phyloP scores from a whole-genome alignment of 1,140 invertebrate species.

The Tribolium castaneum region DNA sequence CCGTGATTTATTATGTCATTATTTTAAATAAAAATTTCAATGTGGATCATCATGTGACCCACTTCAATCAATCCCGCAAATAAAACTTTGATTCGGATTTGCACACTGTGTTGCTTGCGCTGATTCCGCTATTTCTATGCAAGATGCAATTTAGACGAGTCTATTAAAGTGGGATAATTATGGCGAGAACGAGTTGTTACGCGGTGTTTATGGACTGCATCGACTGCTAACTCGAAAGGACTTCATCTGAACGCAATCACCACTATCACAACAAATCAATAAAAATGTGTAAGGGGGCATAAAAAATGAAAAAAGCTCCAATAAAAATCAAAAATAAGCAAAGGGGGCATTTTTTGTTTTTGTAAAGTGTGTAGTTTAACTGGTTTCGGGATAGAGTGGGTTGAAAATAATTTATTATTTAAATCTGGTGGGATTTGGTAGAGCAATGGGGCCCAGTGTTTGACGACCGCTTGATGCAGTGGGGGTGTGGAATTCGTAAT shows the following conservation, averaged over 20 bases:
- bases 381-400: conserved; percentile 33
- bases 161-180: not conserved
- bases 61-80: not conserved
- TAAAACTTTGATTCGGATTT: not conserved
- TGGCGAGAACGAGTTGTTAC: not conserved
- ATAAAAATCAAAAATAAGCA: not conserved
- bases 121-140: not conserved
- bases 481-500: conserved; percentile 40
- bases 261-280: too few relatives aligned
- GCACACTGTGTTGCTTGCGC: not conserved
- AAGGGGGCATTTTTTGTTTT: not conserved
- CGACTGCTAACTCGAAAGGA: not conserved
- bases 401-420: conserved; percentile 44
- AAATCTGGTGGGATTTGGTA: conserved; percentile 41
- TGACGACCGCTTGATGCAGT: conserved; percentile 42
- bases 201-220: not conserved
- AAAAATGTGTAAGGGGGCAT: too few relatives aligned
- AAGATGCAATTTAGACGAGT: not conserved
- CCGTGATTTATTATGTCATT: not conserved
- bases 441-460: conserved; percentile 37
- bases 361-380: conserved; percentile 32
- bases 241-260: not conserved
- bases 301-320: too few relatives aligned
- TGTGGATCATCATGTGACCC: not conserved
- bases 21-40: not conserved